Base-by-base conservation (phyloP, 2,797 vertebrate species). In the Trichosurus vulpecula region DNA sequence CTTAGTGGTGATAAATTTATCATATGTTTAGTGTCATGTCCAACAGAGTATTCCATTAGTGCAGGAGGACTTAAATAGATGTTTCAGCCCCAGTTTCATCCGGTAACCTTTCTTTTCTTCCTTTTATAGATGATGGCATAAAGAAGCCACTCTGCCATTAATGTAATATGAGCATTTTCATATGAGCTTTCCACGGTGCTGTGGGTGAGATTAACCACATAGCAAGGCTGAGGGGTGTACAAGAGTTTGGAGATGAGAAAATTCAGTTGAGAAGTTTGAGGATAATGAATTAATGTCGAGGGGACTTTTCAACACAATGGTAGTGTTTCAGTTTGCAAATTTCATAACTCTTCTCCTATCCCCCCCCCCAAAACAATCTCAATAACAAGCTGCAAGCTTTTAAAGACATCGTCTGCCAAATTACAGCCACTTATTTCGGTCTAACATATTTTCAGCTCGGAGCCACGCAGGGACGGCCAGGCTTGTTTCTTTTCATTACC, bases 401-500 rank as follows among this genome's bases (percentile, higher is more conserved):
- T 98, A 98, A 99, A 98, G 98, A 98, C 97, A 97, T 98, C 98
- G 98, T 98, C 98, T 98, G 98, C 98, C 98, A 98, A 98, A 99
- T 98, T 99, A 98, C 94, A 98, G 98, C 96, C 98, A 98, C 98
- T 99, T 98, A 98, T 98, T 98, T 98, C 98, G 98, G 98, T 98
- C 98, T 98, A 98, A 98, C 98, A 97, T 98, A 98, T 98, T 98
- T 98, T 98, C 98, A 98, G 97, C 97, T 98, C 98, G 98, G 98
- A 98, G 98, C 98, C 98, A 98, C 98, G 97, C 97, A 98, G 97
- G 97, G 98, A 96, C 98, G 99, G 98, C 99, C 98, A 99, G 98
- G 98, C 98, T 98, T 99, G 98, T 98, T 99, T 98, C 98, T 98
- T 99, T 99, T 99, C 99, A 98, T 99, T 99, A 99, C 99, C 98